These are phyloP conservation scores for Megalurothrips usitatus DNA, from an alignment of 2,888 invertebrate species.

Conservation along the genomic window DNA sequence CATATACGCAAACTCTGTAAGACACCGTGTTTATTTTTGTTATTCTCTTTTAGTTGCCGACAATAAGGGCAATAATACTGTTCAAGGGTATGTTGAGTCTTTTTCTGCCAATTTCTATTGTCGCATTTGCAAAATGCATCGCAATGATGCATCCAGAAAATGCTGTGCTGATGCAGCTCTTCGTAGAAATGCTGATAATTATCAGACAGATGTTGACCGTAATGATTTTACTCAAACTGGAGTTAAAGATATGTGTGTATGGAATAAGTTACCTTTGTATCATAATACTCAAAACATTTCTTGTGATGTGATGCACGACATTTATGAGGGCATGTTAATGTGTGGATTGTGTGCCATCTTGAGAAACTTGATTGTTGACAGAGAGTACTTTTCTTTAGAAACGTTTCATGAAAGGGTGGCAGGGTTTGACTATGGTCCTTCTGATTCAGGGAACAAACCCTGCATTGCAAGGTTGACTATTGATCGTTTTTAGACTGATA, in stretches of 20 bases:
- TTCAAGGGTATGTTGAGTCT: conserved; percentile 37
- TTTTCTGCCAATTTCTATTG: conserved; percentile 40
- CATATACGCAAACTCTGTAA: neutral
- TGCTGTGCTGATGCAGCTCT: conserved; percentile 34
- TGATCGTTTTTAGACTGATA: conserved; percentile 35
- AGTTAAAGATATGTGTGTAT: conserved; percentile 38
- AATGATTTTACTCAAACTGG: conserved; percentile 35
- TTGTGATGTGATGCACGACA: conserved; percentile 40
- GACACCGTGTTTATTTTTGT: conserved; percentile 37
- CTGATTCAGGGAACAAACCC: conserved; percentile 38
- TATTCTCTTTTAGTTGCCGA: conserved; percentile 37
- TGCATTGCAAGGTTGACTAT: conserved; percentile 34
- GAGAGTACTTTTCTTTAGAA: conserved; percentile 38
- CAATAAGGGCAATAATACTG: conserved; percentile 39
- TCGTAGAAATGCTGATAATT: neutral
- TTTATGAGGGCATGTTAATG: conserved; percentile 39
- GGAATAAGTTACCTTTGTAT: conserved; percentile 38
- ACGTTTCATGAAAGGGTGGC: conserved; percentile 38
- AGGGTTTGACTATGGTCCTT: conserved; percentile 39
- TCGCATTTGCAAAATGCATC: conserved; percentile 39
- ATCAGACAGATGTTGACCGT: neutral
- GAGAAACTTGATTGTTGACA: conserved; percentile 35
- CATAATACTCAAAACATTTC: conserved; percentile 38
- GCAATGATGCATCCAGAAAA: conserved; percentile 35
- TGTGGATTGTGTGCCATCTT: conserved; percentile 32